Percentiles rank a stretch among this genome's conserved stretches.
phyloP scores from a whole-genome alignment of 2,797 vertebrate species.

The Anguilla pacifica region DNA sequence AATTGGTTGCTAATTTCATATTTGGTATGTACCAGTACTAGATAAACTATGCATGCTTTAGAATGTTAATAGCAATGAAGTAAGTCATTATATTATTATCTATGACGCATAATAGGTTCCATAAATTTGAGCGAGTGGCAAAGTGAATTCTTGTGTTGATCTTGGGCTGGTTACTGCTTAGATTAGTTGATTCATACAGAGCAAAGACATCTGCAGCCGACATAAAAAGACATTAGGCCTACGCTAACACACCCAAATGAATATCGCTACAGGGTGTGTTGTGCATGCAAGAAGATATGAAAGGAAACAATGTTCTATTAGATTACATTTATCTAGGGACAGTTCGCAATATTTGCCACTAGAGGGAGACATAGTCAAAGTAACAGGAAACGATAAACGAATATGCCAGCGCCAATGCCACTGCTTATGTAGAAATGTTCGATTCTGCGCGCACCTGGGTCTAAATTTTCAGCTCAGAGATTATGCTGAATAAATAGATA shows the following conservation, averaged over 20 bases:
- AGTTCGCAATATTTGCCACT: not conserved
- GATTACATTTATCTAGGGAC: not conserved
- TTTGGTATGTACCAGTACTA: not conserved
- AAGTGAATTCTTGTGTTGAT: not conserved
- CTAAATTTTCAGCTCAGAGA: not conserved
- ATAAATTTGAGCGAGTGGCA: not conserved
- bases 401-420: not conserved
- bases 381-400: not conserved
- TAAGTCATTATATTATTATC: not conserved
- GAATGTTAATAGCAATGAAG: not conserved
- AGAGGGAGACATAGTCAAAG: conserved; percentile 24
- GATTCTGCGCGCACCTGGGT: not conserved
- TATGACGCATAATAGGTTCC: not conserved
- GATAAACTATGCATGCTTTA: not conserved
- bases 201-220: not conserved
- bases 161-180: not conserved
- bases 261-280: not conserved
- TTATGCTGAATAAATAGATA: not conserved
- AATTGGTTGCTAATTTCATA: not conserved
- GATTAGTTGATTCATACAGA: not conserved
- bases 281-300: not conserved
- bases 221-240: not conserved
- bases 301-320: not conserved
- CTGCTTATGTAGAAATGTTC: not conserved
- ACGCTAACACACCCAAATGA: not conserved